Evolutionary conservation across 2,888 invertebrate genomes (phyloP).

Genomic region (Meteorus cinctellus): DNA sequence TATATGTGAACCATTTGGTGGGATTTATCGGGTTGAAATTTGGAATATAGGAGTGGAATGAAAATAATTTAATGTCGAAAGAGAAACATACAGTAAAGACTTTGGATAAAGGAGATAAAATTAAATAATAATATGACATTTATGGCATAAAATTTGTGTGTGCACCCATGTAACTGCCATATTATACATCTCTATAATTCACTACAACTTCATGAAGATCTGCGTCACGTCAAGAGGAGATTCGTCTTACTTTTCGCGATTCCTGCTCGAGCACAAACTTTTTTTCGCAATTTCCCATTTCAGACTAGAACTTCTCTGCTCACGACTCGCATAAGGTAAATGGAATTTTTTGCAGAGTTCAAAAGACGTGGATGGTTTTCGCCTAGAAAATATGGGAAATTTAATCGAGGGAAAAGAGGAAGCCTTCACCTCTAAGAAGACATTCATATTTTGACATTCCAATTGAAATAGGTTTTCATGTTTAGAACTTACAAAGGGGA

Average conservation of each 20-base stretch:
- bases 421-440: not conserved
- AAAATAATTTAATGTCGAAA: not conserved
- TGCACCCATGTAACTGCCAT: not conserved
- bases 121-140: not conserved
- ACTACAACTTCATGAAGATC: constrained; percentile 35
- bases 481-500: too few species aligned
- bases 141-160: not conserved
- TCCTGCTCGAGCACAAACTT: constrained; percentile 22
- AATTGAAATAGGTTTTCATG: too few species aligned
- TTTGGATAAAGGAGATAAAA: not conserved
- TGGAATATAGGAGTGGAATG: not conserved
- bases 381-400: not conserved
- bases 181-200: not conserved
- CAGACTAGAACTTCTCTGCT: not conserved
- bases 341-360: constrained; percentile 11
- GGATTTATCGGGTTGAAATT: not conserved
- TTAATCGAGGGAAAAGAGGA: not conserved
- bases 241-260: constrained; percentile 44
- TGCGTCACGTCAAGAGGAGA: constrained; percentile 31
- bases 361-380: not conserved
- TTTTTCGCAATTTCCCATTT: constrained; percentile 20
- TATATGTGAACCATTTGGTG: not conserved
- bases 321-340: not conserved
- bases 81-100: not conserved
- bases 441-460: too few species aligned